Evolutionary conservation across 1,140 invertebrate species (phyloP).

Genomic region (Lepidurus packardi): DNA sequence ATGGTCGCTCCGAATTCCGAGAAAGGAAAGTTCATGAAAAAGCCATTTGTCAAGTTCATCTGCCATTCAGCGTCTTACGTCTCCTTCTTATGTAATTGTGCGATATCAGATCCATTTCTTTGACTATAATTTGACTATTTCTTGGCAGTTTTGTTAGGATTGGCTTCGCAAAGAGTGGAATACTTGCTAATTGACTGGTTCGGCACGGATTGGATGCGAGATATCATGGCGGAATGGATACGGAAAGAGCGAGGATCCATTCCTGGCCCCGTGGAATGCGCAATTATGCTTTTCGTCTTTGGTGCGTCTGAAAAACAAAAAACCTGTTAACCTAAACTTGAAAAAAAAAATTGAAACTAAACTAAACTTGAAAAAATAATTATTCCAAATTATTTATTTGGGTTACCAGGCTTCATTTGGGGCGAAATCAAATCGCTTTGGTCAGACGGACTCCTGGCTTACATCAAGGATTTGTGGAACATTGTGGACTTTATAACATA

Average conservation of each 20-base stretch:
- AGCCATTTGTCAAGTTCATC: slow-evolving; percentile 92
- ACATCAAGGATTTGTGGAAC: slow-evolving; percentile 91
- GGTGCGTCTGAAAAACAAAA: slow-evolving; percentile 50
- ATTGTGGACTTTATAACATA: slow-evolving; percentile 94
- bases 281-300: slow-evolving; percentile 73
- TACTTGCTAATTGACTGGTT: slow-evolving; percentile 69
- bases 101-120: slow-evolving; percentile 34
- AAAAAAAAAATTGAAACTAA: too few relatives aligned
- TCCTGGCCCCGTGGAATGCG: slow-evolving; percentile 75
- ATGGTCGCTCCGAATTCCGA: slow-evolving; percentile 74
- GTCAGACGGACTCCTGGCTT: slow-evolving; percentile 79
- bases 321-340: not conserved
- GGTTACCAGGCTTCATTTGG: slow-evolving; percentile 77
- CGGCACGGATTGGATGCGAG: slow-evolving; percentile 63
- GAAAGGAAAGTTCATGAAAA: slow-evolving; percentile 76
- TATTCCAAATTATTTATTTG: not conserved
- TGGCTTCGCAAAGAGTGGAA: slow-evolving; percentile 75
- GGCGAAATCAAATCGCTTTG: slow-evolving; percentile 81
- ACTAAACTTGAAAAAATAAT: not conserved
- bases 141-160: slow-evolving; percentile 62
- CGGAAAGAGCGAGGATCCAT: slow-evolving; percentile 70
- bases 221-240: slow-evolving; percentile 64
- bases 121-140: not conserved
- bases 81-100: slow-evolving; percentile 71
- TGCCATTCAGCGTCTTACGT: slow-evolving; percentile 83